Conservation (phyloP, 2,888 invertebrate species). For the Apodemia duryi region DNA sequence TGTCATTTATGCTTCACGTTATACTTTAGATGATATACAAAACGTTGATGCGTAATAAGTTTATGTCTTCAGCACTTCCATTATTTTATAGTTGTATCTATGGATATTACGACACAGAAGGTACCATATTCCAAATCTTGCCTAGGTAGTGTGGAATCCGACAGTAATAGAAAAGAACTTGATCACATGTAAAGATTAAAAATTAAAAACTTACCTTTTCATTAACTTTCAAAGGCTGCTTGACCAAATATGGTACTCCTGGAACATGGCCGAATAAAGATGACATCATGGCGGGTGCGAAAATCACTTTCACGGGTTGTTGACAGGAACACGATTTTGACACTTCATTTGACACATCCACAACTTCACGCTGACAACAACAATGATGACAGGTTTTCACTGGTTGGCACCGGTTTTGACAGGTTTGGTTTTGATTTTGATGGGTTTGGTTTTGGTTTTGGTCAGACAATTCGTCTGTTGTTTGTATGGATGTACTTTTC, state of each 20-base stretch:
- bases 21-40: too few species aligned
- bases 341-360: conserved; percentile 20
- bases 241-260: conserved; percentile 56
- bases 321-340: conserved; percentile 40
- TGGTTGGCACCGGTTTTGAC: conserved; percentile 28
- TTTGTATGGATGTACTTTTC: conserved; percentile 39
- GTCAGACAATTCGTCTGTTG: conserved; percentile 18
- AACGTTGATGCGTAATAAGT: too few species aligned
- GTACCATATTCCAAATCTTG: too few species aligned
- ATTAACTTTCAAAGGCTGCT: conserved; percentile 42
- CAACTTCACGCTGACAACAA: conserved; percentile 40
- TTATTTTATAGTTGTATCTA: too few species aligned
- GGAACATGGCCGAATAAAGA: conserved; percentile 55
- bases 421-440: conserved; percentile 18
- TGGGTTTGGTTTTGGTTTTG: neutral
- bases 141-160: too few species aligned
- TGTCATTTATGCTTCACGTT: too few species aligned
- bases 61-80: too few species aligned
- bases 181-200: too few species aligned
- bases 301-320: conserved; percentile 58
- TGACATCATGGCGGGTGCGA: conserved; percentile 68
- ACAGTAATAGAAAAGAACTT: too few species aligned
- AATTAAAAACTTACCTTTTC: conserved; percentile 65
- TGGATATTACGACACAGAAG: too few species aligned
- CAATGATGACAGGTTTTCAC: conserved; percentile 43